A percentile compares a stretch with the other conserved stretches of the same genome.
phyloP scores from a whole-genome alignment of 2,113 vertebrate genomes.

The Podiceps cristatus region DNA sequence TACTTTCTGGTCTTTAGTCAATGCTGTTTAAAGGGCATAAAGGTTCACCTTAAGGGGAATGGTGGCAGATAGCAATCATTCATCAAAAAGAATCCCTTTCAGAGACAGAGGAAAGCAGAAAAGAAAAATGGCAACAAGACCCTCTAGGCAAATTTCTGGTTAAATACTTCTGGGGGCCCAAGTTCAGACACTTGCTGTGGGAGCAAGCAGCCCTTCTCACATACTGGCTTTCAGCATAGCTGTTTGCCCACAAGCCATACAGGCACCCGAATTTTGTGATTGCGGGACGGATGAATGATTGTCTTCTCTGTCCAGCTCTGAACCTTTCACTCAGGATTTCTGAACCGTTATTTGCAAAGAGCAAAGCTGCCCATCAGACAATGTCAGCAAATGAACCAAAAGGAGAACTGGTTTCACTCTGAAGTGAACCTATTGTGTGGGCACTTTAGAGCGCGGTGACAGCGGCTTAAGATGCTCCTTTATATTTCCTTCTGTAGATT shows the following conservation, averaged over 20 bases:
- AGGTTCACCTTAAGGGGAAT: neutral
- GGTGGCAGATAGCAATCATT: neutral
- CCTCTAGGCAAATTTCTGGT: conserved; percentile 25
- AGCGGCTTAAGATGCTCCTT: conserved; percentile 49
- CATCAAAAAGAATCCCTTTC: neutral
- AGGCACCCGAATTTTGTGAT: neutral
- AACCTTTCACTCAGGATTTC: conserved; percentile 52
- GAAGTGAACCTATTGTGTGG: conserved; percentile 36
- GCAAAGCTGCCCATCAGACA: conserved; percentile 52
- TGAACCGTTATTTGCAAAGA: conserved; percentile 28
- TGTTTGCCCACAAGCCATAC: neutral
- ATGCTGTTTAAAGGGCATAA: neutral
- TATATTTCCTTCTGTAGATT: conserved; percentile 32
- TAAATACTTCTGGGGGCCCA: neutral
- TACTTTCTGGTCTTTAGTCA: neutral
- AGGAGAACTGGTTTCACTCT: conserved; percentile 47
- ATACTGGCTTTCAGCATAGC: neutral
- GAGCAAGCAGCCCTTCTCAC: neutral
- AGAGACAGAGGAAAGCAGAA: neutral
- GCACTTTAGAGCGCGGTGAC: neutral
- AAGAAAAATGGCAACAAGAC: neutral
- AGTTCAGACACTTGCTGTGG: neutral
- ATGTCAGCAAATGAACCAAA: conserved; percentile 63
- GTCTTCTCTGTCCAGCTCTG: neutral
- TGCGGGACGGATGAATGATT: rapidly evolving